These are phyloP conservation scores for Morelia viridis DNA, from an alignment of 2,797 vertebrate genomes.

Conservation along the genomic window DNA sequence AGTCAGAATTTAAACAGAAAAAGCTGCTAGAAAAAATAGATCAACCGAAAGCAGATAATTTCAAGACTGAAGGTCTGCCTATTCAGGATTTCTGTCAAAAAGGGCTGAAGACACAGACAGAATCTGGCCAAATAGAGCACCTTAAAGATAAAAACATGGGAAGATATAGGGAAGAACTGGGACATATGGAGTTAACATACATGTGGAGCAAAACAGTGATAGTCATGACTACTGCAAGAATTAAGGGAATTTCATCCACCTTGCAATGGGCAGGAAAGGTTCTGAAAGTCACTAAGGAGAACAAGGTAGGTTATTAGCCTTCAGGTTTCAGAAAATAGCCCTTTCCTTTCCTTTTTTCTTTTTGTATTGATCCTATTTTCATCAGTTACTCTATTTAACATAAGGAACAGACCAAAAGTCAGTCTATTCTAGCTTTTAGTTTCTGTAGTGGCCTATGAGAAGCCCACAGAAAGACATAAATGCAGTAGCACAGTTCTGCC, in stretches of 20 bases:
- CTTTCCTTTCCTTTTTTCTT: background rate
- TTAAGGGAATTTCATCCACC: conserved; percentile 18
- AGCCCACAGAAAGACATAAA: background rate
- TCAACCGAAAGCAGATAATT: background rate
- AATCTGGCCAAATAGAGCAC: background rate
- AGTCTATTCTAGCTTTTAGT: background rate
- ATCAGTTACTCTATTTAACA: background rate
- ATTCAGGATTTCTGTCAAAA: conserved; percentile 1
- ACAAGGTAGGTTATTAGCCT: conserved; percentile 45
- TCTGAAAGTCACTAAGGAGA: conserved; percentile 23
- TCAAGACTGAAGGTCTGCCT: background rate
- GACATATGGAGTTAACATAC: background rate
- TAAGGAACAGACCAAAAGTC: background rate
- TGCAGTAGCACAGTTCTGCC: background rate
- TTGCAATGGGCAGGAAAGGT: conserved; percentile 49
- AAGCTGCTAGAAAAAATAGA: background rate
- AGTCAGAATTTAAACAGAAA: background rate
- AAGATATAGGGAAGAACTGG: conserved; percentile 40
- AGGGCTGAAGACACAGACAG: background rate
- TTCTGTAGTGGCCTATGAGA: background rate
- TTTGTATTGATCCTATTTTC: background rate
- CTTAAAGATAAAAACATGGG: background rate
- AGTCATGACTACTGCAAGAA: conserved; percentile 40
- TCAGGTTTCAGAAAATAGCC: background rate
- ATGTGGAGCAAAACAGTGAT: conserved; percentile 41